Conservation (phyloP, 2,888 invertebrate genomes). For the Cyclophora punctaria region DNA sequence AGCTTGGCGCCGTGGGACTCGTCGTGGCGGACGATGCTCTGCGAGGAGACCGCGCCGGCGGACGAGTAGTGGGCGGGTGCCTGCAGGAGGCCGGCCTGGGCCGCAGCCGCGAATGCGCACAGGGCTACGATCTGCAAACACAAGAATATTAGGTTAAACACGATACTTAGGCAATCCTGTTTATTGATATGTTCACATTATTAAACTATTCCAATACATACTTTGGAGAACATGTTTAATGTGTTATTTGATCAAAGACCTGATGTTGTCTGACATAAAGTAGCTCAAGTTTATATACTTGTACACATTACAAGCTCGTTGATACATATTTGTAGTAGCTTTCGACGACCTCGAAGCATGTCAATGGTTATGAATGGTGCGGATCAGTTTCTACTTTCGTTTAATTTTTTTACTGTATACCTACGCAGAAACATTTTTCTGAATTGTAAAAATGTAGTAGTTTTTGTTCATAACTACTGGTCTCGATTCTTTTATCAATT, state of each 20-base stretch:
- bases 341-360: too few relatives aligned
- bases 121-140: slow-evolving; percentile 37
- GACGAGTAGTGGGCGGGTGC: slow-evolving; percentile 45
- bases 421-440: too few relatives aligned
- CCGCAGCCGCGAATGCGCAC: slow-evolving; percentile 31
- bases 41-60: slow-evolving; percentile 47
- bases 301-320: too few relatives aligned
- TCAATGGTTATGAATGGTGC: too few relatives aligned
- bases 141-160: not conserved
- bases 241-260: slow-evolving; percentile 25
- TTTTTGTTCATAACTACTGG: too few relatives aligned
- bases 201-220: slow-evolving; percentile 22
- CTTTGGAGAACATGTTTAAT: slow-evolving; percentile 49
- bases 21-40: slow-evolving; percentile 53
- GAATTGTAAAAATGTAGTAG: too few relatives aligned
- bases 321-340: too few relatives aligned
- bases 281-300: slow-evolving; percentile 8
- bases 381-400: too few relatives aligned
- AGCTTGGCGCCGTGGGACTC: slow-evolving; percentile 30
- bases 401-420: too few relatives aligned
- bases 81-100: slow-evolving; percentile 33
- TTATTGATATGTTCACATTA: not conserved
- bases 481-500: too few relatives aligned
- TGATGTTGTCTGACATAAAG: slow-evolving; percentile 21
- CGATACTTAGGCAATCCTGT: too few relatives aligned